Evolutionary conservation across 2,888 invertebrate species (phyloP), one percentile per base, ranked within the genome.

Genomic region (Drosophila silvestris): DNA sequence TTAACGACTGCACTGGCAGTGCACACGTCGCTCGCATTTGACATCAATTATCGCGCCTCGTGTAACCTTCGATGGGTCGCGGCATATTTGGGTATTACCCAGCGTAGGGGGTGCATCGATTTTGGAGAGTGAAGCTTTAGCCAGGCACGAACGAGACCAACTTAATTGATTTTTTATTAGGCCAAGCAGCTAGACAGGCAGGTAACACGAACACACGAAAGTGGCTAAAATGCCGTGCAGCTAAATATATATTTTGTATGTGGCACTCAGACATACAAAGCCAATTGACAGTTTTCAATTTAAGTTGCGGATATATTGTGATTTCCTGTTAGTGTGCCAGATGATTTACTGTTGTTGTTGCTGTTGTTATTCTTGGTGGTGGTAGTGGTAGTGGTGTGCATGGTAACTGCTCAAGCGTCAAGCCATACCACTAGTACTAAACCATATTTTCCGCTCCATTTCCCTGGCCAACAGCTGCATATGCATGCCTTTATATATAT

Each of bases 381-480:
- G 41, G 50, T 37, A 7, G 62, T n/a, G 19, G 22, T 2, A 30
- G 47, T 47, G 14, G 22, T 33, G 53, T 16, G 53, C 5, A 22
- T 37, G 14, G 33, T 30, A 50, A 30, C 63, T 28, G 64, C 67
- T 79, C 64, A 59, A 68, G 77, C 77, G 63, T 78, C 67, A 70
- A 51, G 62, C 81, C 65, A 60, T 62, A 77, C 63, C 70, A 71
- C 68, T 84, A 66, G 74, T 59, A 77, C 77, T 71, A 79, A 66
- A 72, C 71, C 82, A 90, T 83, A 85, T 87, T 90, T 87, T 87
- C 86, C 90, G 90, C 86, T 87, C 86, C 86, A 87, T 90, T 89
- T 87, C 89, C 89, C 86, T 69, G 69, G 63, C 63, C 51, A 57
- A 32, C 53, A 37, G 64, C 47, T 53, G 70, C 65, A 76, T 70